Base-by-base conservation (phyloP, 2,113 vertebrate genomes). In the Paratilapia polleni region DNA sequence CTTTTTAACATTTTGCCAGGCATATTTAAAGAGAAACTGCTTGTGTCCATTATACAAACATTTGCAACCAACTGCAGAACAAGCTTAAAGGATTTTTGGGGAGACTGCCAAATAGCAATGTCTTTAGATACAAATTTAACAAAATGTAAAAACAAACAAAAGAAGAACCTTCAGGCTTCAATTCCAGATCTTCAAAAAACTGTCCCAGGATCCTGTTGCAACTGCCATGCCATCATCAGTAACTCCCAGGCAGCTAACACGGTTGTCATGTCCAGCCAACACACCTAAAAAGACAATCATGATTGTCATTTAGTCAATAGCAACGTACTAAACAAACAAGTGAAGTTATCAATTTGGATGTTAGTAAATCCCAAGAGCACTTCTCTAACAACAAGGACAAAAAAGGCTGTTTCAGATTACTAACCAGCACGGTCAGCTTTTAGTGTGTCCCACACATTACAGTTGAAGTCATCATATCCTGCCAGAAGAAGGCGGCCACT, bases 171-270 rank as follows among this genome's bases (percentile, higher is more conserved):
- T 96, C 95, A 95, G 95, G 90, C 80, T 95, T 98, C 96, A 99
- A 97, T 99, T 99, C 98, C 98, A 99, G 96, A 99, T 99, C 97
- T 99, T 99, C 95, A 99, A 98, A 96, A 99, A 99, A 96, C 98
- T 99, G 95, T 99, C 98, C 98, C 98, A 99, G 85, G 98, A 99
- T 92, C 98, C 98, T 80, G 98, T 99, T 81, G 98, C 98, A 94
- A 99, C 98, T 66, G 98, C 98, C 98, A 99, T 99, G 64, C 98
- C 98, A 78, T 99, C 98, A 73, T 99, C 98, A 90, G 98, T 99
- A 85, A 99, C 98, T 8, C 98, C 98, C 96, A 99, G 97, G 96
- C 98, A 99, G 94, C 98, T 99, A 92, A 99, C 98, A 31, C 98
- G 97, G 96, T 99, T 99, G 94, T 99, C 98, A 2, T 99, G 98